Evolutionary conservation across 1,140 invertebrate genomes (phyloP).

Genomic region (Ephestia elutella): DNA sequence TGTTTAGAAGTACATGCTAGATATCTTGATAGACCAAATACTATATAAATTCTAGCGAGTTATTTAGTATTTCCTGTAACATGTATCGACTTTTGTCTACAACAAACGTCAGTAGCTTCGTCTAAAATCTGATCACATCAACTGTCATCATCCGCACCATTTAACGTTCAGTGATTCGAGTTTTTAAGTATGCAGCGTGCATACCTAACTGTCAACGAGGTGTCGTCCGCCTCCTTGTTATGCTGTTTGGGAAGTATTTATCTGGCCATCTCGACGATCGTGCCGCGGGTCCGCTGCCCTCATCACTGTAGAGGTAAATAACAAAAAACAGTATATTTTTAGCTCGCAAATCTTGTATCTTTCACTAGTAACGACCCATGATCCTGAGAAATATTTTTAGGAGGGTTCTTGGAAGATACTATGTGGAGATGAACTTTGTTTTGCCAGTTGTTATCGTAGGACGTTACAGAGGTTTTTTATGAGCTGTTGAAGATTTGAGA

Average conservation of each 20-base stretch:
- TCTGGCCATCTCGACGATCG: conserved; percentile 36
- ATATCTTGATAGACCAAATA: too few species aligned
- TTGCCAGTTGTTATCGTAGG: conserved; percentile 21
- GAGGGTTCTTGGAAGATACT: conserved; percentile 40
- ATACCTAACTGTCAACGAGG: conserved; percentile 42
- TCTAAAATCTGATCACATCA: background rate
- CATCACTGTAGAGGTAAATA: conserved; percentile 25
- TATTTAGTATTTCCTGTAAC: too few species aligned
- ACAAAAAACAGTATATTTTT: conserved; percentile 35
- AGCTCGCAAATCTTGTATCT: conserved; percentile 25
- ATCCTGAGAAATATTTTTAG: conserved; percentile 44
- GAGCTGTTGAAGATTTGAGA: conserved; percentile 18
- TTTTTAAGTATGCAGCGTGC: conserved; percentile 18
- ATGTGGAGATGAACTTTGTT: conserved; percentile 26
- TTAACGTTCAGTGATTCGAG: background rate
- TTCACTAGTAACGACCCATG: conserved; percentile 38
- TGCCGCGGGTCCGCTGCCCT: conserved; percentile 16
- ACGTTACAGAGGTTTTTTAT: conserved; percentile 21
- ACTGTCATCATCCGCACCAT: background rate
- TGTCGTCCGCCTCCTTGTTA: conserved; percentile 32
- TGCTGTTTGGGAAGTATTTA: conserved; percentile 37
- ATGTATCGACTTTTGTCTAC: too few species aligned
- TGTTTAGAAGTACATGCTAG: conserved; percentile 31
- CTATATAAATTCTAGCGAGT: too few species aligned
- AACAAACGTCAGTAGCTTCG: too few species aligned